Percentiles rank a stretch among this genome's conserved stretches.
Evolutionary conservation across 2,113 vertebrate species (phyloP).

Genomic region (Calonectris borealis): DNA sequence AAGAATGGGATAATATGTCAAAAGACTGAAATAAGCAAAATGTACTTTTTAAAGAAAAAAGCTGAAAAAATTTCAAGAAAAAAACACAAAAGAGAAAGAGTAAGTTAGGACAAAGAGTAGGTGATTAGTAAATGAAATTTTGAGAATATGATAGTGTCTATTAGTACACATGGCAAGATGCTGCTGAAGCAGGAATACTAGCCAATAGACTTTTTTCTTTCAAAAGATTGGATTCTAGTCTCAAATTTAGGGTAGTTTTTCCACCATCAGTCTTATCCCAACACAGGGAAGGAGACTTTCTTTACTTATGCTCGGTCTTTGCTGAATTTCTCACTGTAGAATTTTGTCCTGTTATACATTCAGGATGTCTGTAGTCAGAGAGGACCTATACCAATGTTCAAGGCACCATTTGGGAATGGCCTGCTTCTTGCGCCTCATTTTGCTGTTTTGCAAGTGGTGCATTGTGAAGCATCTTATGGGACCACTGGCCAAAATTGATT

Average conservation of each 20-base stretch:
- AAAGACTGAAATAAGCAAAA: not conserved
- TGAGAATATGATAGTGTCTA: not conserved
- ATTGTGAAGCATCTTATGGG: not conserved
- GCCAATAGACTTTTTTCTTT: not conserved
- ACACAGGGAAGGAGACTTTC: not conserved
- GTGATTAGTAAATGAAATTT: not conserved
- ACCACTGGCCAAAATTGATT: not conserved
- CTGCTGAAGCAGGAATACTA: not conserved
- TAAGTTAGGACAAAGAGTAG: not conserved
- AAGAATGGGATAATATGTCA: not conserved
- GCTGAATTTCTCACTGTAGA: not conserved
- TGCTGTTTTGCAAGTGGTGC: not conserved
- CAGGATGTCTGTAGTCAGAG: not conserved
- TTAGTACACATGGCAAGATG: not conserved
- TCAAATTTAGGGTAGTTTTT: not conserved
- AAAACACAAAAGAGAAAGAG: not conserved
- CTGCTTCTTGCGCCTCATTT: not conserved
- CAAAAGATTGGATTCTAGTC: not conserved
- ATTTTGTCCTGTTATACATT: fast-evolving
- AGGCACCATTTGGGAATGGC: not conserved
- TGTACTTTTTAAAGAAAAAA: not conserved
- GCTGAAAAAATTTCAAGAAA: not conserved
- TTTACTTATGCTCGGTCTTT: not conserved
- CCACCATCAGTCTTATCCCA: not conserved
- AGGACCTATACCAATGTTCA: not conserved